Evolutionary conservation across 2,797 vertebrate genomes (phyloP).

Genomic region (Loris lydekkerianus): DNA sequence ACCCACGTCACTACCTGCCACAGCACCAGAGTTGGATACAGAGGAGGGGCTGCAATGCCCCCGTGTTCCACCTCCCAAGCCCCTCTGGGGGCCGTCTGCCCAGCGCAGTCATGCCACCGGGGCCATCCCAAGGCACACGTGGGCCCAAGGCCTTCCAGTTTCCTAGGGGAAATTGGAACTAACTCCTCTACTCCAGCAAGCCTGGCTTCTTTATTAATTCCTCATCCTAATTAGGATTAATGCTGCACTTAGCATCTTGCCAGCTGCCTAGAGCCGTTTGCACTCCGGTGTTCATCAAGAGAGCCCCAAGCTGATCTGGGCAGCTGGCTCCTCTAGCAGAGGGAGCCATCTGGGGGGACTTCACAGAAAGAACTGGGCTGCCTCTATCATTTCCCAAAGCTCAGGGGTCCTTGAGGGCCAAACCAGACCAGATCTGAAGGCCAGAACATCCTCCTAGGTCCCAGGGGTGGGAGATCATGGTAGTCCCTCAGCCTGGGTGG

Average conservation of each 20-base stretch:
- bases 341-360: constrained; percentile 69
- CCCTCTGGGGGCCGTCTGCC: background rate
- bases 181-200: background rate
- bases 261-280: constrained; percentile 75
- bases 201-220: constrained; percentile 78
- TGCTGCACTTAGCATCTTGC: constrained; percentile 77
- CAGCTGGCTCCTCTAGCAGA: constrained; percentile 71
- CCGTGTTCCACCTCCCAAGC: background rate
- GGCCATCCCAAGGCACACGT: background rate
- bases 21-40: constrained; percentile 50
- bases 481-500: background rate
- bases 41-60: background rate
- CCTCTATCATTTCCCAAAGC: constrained; percentile 10
- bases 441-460: background rate
- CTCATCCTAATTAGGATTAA: constrained; percentile 82
- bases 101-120: background rate
- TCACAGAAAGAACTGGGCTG: constrained; percentile 13
- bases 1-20: constrained; percentile 70
- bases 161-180: constrained; percentile 50
- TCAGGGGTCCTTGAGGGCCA: constrained; percentile 15
- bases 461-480: background rate
- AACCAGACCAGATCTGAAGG: background rate
- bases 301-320: constrained; percentile 67
- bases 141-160: background rate
- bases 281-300: constrained; percentile 70